Percentiles rank a stretch among this genome's conserved stretches.
These are phyloP conservation scores for Pelodytes ibericus DNA, from an alignment of 2,797 vertebrate genomes.

Conservation along the genomic window DNA sequence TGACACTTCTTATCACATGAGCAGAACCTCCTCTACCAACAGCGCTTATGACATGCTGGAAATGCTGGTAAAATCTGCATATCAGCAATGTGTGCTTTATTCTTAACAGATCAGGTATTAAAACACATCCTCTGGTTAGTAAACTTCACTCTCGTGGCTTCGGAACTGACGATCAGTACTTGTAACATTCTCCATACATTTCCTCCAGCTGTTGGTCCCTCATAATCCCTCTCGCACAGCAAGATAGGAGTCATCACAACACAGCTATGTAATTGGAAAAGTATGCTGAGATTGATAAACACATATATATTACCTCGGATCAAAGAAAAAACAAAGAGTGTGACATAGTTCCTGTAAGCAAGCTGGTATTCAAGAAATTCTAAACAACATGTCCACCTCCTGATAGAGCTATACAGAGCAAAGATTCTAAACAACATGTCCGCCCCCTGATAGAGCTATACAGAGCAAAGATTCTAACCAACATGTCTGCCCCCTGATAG, in stretches of 20 bases:
- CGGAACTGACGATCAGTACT: constrained; percentile 56
- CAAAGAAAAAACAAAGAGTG: background rate
- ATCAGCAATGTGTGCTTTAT: background rate
- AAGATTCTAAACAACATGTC: no score
- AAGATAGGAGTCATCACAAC: constrained; percentile 47
- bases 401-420: no score
- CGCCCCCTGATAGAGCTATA: no score
- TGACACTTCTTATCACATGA: background rate
- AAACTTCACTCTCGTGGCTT: constrained; percentile 32
- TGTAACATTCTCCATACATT: constrained; percentile 58
- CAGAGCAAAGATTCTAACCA: no score
- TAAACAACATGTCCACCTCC: no score
- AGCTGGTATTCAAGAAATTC: no score
- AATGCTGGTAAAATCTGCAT: background rate
- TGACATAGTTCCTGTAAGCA: no score
- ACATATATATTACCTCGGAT: no score
- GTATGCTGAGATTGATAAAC: constrained; percentile 12
- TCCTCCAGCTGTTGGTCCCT: constrained; percentile 61
- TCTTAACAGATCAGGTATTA: constrained; percentile 13
- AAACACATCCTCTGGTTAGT: constrained; percentile 16
- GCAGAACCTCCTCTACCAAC: background rate
- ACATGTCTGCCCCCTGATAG: no score
- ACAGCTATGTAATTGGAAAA: constrained; percentile 19
- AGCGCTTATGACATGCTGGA: background rate
- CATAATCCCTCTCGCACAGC: constrained; percentile 53